Base-by-base conservation (phyloP, 2,888 invertebrate genomes). In the Oscheius myriophilus region DNA sequence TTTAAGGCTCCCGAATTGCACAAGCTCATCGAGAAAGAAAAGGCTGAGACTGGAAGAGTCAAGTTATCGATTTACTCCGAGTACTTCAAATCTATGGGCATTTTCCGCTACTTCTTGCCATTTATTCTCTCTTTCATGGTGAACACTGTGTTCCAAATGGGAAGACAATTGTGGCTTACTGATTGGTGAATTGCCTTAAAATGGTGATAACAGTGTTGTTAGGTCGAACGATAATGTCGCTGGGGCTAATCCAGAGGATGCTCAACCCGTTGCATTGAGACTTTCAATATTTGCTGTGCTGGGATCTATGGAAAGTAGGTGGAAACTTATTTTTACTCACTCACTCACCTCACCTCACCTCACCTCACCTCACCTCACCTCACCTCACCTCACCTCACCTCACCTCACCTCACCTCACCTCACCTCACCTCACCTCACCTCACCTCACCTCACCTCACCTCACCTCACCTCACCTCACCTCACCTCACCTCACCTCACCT, bases 71-170 rank as follows among this genome's bases (percentile, higher is more conserved):
- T 85, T 18, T 85, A 85, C 67, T 52, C 78, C 49, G 65, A 72
- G 2, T 85, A 85, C 57, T 83, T 85, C 71, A 72, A 73, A 55
- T 71, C 85, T 0, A 85, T 85, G 85, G 83, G 85, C 12, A 23
- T 81, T 33, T 23, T 71, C 25, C 70, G 75, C 43, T 78, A 82
- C 61, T 73, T 79, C 3, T 45, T 81, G 2, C 80, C 80, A 0
- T 78, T 75, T 55, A 33, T 74, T 7, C 23, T 75, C 9, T 67
- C 66, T 2, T 65, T 72, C 12, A 33, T 70, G 7, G 18, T 74
- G 25, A 76, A 77, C 33, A 74, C 79, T 14, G 49, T 67, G 11
- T 76, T 82, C 26, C 76, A 81, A 39, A 83, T 83, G 83, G 57
- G 55, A 9, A 70, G 85, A 55, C 81, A 80, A 63, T 66, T 85